Evolutionary conservation across 2,888 invertebrate genomes (phyloP).

Genomic region (Dasypogon diadema): DNA sequence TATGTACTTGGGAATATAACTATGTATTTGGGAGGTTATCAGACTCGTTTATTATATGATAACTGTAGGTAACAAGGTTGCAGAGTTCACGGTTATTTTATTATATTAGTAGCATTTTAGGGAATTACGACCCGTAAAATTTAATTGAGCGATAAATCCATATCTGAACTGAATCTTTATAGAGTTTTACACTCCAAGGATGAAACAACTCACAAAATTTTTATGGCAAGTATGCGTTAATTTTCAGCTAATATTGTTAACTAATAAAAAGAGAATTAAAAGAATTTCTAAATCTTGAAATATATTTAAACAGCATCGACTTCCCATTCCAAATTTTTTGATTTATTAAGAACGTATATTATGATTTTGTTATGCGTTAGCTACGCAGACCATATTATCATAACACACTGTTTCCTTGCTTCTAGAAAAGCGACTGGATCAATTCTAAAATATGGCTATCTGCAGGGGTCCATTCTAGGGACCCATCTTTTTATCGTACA

Average conservation of each 20-base stretch:
- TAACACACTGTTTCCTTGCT: too few species aligned
- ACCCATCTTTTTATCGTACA: too few species aligned
- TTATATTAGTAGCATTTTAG: constrained; percentile 10
- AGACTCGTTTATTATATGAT: not conserved
- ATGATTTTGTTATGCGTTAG: too few species aligned
- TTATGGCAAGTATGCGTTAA: not conserved
- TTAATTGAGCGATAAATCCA: constrained; percentile 34
- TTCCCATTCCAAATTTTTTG: too few species aligned
- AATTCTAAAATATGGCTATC: too few species aligned
- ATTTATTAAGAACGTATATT: too few species aligned
- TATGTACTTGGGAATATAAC: not conserved
- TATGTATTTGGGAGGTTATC: not conserved
- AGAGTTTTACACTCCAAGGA: not conserved
- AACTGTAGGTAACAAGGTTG: not conserved
- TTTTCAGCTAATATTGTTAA: not conserved
- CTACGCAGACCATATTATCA: too few species aligned
- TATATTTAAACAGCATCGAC: too few species aligned
- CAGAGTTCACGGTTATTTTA: not conserved
- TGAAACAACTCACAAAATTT: not conserved
- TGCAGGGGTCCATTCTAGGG: too few species aligned
- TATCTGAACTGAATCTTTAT: not conserved
- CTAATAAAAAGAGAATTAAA: too few species aligned
- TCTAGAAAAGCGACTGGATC: too few species aligned
- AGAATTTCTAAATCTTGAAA: too few species aligned
- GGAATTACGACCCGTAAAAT: constrained; percentile 18